Evolutionary conservation across 2,113 vertebrate species (phyloP).

Genomic region (Nesoenas mayeri): DNA sequence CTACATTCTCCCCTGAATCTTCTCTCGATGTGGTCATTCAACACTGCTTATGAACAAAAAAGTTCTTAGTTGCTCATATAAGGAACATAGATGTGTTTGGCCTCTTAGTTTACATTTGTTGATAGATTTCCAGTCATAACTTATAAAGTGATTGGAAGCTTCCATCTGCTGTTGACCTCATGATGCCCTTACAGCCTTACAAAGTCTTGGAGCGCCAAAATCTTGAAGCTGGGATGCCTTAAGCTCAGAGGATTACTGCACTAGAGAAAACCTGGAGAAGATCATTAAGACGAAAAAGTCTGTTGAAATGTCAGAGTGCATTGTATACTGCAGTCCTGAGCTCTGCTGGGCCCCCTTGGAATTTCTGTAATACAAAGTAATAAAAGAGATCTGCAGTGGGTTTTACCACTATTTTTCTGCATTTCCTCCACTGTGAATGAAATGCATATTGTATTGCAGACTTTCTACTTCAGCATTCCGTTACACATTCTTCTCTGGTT

Average conservation of each 20-base stretch:
- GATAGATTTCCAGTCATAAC: background rate
- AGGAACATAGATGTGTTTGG: background rate
- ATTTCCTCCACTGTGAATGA: background rate
- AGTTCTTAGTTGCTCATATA: background rate
- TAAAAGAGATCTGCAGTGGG: conserved; percentile 6
- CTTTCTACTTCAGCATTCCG: background rate
- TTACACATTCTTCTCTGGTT: background rate
- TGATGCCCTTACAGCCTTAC: background rate
- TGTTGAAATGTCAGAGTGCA: conserved; percentile 22
- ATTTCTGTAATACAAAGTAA: conserved; percentile 9
- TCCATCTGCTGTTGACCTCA: background rate
- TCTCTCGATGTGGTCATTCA: background rate
- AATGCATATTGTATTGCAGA: background rate
- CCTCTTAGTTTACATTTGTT: background rate
- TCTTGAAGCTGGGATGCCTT: background rate
- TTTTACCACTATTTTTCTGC: background rate
- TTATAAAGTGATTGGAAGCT: background rate
- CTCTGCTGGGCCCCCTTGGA: conserved; percentile 18
- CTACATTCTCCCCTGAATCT: background rate
- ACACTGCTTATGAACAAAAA: background rate
- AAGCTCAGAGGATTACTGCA: background rate
- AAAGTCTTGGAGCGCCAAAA: background rate
- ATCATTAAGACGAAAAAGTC: conserved; percentile 13
- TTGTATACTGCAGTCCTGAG: conserved; percentile 2
- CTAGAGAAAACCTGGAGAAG: background rate